Conservation (phyloP, 2,113 vertebrate genomes). For the Turdus rufiventris region DNA sequence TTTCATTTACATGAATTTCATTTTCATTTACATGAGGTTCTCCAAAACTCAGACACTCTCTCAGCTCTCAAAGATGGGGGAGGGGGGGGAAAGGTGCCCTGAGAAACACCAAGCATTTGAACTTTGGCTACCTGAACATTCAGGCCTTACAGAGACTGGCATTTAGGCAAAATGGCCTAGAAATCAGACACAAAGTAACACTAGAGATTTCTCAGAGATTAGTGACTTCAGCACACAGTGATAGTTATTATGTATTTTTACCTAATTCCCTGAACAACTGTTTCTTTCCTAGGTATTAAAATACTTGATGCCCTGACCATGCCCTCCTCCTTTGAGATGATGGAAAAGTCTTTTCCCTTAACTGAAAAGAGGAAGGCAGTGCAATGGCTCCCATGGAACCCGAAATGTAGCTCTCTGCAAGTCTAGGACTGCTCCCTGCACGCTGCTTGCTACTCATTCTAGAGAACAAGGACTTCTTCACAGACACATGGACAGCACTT, state of each 20-base stretch:
- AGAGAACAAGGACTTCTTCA: neutral
- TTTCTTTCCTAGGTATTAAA: neutral
- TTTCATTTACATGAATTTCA: neutral
- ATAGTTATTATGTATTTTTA: neutral
- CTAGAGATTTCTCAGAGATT: neutral
- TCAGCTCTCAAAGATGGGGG: neutral
- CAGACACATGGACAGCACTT: neutral
- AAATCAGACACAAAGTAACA: neutral
- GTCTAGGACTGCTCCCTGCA: neutral
- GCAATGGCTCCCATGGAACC: neutral
- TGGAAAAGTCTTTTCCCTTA: neutral
- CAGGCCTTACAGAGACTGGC: neutral
- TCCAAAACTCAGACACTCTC: neutral
- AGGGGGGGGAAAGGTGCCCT: no score
- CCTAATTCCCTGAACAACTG: neutral
- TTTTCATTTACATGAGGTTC: neutral
- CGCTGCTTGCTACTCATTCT: neutral
- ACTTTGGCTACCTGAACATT: neutral
- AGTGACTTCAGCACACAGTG: neutral
- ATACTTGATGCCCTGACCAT: neutral
- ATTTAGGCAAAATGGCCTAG: neutral
- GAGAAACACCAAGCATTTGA: neutral
- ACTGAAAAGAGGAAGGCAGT: neutral
- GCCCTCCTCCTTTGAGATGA: neutral
- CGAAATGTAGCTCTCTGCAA: neutral